Conservation (phyloP, 2,888 invertebrate species). For the Pachycephus smyrnensis region DNA sequence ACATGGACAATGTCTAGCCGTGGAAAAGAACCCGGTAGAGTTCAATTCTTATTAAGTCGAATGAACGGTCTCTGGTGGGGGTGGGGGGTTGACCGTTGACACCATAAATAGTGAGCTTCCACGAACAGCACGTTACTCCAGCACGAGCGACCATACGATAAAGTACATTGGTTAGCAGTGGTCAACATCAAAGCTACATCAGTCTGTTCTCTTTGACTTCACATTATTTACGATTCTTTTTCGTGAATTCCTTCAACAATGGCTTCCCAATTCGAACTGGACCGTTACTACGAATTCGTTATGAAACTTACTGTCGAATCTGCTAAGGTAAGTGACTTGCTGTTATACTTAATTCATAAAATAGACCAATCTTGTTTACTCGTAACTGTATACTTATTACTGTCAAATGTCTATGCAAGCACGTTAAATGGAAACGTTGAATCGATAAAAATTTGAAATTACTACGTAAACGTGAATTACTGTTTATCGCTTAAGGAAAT, state of each 20-base stretch:
- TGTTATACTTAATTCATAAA: neutral
- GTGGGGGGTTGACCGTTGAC: conserved; percentile 4
- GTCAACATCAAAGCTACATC: neutral
- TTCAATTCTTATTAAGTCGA: conserved; percentile 8
- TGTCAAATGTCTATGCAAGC: neutral
- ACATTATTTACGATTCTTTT: neutral
- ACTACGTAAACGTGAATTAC: neutral
- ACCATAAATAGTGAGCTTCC: conserved; percentile 41
- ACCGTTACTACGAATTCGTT: conserved; percentile 52
- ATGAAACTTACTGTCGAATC: conserved; percentile 52
- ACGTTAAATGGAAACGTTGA: neutral
- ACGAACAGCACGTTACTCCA: conserved; percentile 32
- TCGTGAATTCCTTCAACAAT: conserved; percentile 24
- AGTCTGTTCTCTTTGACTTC: neutral
- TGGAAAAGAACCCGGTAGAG: conserved; percentile 20
- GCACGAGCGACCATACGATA: conserved; percentile 21
- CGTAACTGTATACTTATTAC: neutral
- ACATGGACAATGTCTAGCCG: neutral
- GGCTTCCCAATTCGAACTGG: conserved; percentile 42
- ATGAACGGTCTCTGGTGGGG: neutral
- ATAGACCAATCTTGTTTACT: neutral
- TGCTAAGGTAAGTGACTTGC: conserved; percentile 47
- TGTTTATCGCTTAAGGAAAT: neutral
- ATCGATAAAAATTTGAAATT: neutral
- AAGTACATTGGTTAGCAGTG: conserved; percentile 4